phyloP scores from a whole-genome alignment of 2,113 vertebrate species.

The Mormyrus iriodes region DNA sequence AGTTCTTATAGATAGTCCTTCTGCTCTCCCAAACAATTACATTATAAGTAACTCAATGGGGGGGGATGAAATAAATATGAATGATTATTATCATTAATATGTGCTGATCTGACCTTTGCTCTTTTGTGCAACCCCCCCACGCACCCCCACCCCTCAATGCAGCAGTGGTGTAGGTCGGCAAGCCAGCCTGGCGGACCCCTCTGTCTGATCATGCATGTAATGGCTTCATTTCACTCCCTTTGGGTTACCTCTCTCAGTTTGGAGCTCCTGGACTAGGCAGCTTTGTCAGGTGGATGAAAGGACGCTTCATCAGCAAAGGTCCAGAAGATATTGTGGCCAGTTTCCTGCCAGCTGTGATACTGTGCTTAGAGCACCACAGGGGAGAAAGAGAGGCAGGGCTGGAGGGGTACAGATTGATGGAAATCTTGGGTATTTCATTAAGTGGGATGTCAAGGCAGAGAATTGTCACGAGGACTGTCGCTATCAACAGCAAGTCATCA shows the following conservation, averaged over 20 bases:
- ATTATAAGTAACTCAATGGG: not conserved
- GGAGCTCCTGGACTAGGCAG: not conserved
- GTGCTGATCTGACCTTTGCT: not conserved
- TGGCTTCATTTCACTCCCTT: not conserved
- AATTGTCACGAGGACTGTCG: constrained; percentile 33
- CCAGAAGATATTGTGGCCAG: not conserved
- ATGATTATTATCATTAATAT: not conserved
- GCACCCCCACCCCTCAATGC: not conserved
- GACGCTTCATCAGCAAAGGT: not conserved
- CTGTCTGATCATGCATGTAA: not conserved
- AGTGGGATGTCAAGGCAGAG: constrained; percentile 28
- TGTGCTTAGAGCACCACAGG: not conserved
- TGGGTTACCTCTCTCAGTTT: not conserved
- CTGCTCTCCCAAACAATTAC: not conserved
- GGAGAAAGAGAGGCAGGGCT: constrained; percentile 1
- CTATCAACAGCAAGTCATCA: constrained; percentile 32
- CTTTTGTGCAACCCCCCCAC: not conserved
- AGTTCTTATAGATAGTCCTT: not conserved
- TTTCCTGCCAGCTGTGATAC: not conserved
- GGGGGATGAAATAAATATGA: not conserved
- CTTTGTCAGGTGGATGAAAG: not conserved
- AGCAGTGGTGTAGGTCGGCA: not conserved
- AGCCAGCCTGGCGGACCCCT: not conserved
- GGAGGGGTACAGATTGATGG: constrained; percentile 29
- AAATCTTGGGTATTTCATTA: constrained; percentile 42